Evolutionary conservation across 2,797 vertebrate species (phyloP).

Genomic region (Microctenopoma lineatum): DNA sequence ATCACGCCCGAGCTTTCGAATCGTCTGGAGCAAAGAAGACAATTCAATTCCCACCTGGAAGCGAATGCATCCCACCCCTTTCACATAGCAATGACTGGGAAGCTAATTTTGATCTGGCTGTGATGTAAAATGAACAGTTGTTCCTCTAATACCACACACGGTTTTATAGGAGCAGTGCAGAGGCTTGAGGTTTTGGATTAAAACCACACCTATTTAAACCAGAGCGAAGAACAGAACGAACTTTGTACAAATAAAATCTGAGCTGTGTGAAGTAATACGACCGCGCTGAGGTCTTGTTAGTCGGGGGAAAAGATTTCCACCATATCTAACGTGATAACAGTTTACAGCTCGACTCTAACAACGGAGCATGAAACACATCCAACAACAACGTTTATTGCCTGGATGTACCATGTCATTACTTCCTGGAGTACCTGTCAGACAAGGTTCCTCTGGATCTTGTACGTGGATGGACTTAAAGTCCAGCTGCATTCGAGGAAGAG

Average conservation of each 20-base stretch:
- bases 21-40: too few relatives aligned
- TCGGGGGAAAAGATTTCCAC: not conserved
- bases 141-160: not conserved
- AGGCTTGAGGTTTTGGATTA: not conserved
- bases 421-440: slow-evolving; percentile 86
- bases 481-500: slow-evolving; percentile 97
- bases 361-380: not conserved
- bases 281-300: not conserved
- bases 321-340: not conserved
- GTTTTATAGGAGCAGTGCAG: not conserved
- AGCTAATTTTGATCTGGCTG: too few relatives aligned
- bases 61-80: too few relatives aligned
- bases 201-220: not conserved
- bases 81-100: too few relatives aligned
- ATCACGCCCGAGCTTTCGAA: too few relatives aligned
- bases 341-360: not conserved
- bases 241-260: not conserved
- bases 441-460: slow-evolving; percentile 95
- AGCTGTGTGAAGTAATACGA: not conserved
- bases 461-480: slow-evolving; percentile 98
- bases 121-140: too few relatives aligned
- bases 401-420: not conserved
- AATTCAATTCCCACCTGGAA: too few relatives aligned
- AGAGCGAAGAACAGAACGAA: not conserved
- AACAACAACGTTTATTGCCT: not conserved